phyloP scores from a whole-genome alignment of 2,113 vertebrate genomes.

The Papio anubis region DNA sequence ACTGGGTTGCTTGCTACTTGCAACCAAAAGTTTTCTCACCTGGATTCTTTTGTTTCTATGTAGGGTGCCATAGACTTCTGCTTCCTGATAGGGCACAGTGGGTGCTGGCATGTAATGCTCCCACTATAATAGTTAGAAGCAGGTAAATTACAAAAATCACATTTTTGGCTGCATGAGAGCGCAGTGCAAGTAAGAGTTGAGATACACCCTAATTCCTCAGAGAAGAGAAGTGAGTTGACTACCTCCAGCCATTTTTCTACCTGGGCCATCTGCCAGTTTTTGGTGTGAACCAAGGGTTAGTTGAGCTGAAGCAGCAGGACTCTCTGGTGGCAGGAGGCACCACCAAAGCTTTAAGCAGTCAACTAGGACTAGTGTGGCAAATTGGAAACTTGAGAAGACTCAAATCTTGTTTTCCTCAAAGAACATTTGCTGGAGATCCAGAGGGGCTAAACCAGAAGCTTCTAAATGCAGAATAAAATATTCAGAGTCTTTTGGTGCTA shows the following conservation, averaged over 20 bases:
- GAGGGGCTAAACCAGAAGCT: neutral
- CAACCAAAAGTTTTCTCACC: neutral
- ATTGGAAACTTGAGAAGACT: neutral
- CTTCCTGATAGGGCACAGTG: neutral
- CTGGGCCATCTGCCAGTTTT: neutral
- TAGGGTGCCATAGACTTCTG: neutral
- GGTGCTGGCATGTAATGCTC: neutral
- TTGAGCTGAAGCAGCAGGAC: neutral
- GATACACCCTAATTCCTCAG: neutral
- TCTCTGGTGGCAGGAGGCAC: neutral
- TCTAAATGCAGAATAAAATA: neutral
- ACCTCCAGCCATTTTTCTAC: neutral
- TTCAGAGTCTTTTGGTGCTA: neutral
- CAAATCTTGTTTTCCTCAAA: neutral
- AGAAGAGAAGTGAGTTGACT: neutral
- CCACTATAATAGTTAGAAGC: neutral
- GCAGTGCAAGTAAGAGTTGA: neutral
- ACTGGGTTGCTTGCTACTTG: neutral
- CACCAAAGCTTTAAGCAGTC: neutral
- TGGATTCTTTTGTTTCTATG: neutral
- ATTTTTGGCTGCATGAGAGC: neutral
- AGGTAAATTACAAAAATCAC: neutral
- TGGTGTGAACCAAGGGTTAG: neutral
- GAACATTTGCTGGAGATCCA: neutral
- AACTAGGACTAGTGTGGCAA: neutral